Conservation (phyloP, 2,888 invertebrate species). For the Lysandra coridon region DNA sequence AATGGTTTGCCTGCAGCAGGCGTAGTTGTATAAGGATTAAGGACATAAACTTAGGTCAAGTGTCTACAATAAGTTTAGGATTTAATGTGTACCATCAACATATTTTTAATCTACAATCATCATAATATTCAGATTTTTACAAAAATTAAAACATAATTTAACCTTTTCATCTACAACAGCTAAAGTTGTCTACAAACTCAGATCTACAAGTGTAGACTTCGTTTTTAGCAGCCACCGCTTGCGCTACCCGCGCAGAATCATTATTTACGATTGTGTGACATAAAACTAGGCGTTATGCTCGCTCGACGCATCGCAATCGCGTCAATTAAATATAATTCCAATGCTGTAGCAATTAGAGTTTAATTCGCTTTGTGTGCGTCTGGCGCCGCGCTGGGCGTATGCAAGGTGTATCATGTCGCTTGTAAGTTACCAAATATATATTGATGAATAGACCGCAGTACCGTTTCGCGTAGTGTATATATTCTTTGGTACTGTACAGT, state of each 20-base stretch:
- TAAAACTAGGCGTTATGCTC: slow-evolving; percentile 33
- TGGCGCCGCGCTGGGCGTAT: slow-evolving; percentile 3
- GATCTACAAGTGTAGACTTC: not conserved
- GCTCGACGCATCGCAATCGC: not conserved
- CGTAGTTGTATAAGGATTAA: too few relatives aligned
- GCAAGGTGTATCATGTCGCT: slow-evolving; percentile 9
- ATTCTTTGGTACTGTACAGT: not conserved
- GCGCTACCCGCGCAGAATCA: slow-evolving; percentile 28
- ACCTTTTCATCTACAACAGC: too few relatives aligned
- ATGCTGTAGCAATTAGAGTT: not conserved
- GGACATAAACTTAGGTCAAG: too few relatives aligned
- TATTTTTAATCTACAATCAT: too few relatives aligned
- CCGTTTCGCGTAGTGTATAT: too few relatives aligned
- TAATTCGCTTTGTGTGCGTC: not conserved
- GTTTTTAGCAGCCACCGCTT: not conserved
- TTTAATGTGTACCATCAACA: too few relatives aligned
- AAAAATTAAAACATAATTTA: too few relatives aligned
- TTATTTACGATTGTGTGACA: slow-evolving; percentile 34
- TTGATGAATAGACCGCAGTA: not conserved
- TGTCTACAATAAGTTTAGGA: too few relatives aligned
- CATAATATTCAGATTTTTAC: too few relatives aligned
- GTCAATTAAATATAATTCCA: not conserved
- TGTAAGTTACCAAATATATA: slow-evolving; percentile 12
- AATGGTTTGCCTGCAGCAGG: too few relatives aligned
- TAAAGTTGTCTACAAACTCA: too few relatives aligned